Percentiles rank a stretch among this genome's conserved stretches.
These are phyloP conservation scores for Actinemys pallida DNA, from an alignment of 2,113 vertebrate species.

Conservation along the genomic window DNA sequence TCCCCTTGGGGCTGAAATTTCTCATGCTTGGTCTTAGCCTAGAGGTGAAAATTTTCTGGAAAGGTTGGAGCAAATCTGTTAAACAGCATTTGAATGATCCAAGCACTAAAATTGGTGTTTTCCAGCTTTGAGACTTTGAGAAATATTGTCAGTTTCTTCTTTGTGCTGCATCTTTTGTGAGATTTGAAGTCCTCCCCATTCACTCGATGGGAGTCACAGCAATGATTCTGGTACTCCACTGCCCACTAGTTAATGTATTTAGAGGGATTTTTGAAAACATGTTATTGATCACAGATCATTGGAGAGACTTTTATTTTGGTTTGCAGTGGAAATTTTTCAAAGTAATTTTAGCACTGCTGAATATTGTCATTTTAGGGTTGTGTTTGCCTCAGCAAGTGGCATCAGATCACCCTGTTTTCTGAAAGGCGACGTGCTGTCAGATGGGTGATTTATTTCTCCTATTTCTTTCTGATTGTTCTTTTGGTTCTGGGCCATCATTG, in stretches of 20 bases:
- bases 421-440: neutral
- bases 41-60: neutral
- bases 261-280: neutral
- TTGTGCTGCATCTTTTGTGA: neutral
- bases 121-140: conserved; percentile 4
- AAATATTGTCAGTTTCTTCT: neutral
- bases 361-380: neutral
- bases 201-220: neutral
- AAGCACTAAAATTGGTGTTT: conserved; percentile 22
- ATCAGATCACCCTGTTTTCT: conserved; percentile 11
- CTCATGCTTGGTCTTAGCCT: neutral
- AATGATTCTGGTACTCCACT: neutral
- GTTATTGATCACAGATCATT: neutral
- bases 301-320: neutral
- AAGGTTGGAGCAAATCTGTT: conserved; percentile 28
- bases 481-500: neutral
- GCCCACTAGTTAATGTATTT: neutral
- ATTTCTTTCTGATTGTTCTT: conserved; percentile 8
- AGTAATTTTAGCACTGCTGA: neutral
- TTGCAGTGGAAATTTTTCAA: neutral
- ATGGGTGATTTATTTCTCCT: conserved; percentile 10
- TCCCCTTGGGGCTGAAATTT: conserved; percentile 11
- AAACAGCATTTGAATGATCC: conserved; percentile 6
- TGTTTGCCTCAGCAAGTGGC: conserved; percentile 29
- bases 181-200: neutral